Percentiles rank a stretch among this genome's conserved stretches.
phyloP scores from a whole-genome alignment of 2,113 vertebrate species.

The Psophia crepitans region DNA sequence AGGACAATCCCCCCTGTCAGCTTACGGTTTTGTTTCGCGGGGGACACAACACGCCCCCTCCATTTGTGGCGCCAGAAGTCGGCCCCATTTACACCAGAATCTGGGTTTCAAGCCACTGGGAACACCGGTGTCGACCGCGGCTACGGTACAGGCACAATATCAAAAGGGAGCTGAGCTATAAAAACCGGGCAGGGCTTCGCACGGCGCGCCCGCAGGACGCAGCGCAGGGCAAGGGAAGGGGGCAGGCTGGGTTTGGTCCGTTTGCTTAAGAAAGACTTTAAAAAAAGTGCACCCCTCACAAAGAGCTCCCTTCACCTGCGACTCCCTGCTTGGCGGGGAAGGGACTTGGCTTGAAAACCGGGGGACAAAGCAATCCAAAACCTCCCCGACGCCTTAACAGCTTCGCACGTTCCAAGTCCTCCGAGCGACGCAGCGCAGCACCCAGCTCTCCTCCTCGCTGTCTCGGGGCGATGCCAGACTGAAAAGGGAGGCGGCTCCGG shows the following conservation, averaged over 20 bases:
- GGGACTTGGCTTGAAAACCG: background rate
- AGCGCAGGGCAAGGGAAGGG: background rate
- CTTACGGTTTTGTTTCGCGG: background rate
- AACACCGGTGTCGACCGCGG: background rate
- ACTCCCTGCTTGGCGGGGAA: background rate
- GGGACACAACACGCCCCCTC: accelerated
- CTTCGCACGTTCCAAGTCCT: background rate
- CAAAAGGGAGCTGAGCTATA: background rate
- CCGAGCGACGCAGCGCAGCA: background rate
- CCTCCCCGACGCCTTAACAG: background rate
- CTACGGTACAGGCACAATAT: background rate
- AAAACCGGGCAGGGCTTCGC: background rate
- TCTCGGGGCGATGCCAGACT: background rate
- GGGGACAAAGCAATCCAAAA: background rate
- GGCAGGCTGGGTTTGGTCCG: background rate
- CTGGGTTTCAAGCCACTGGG: accelerated
- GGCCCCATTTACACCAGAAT: accelerated
- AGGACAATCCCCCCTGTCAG: background rate
- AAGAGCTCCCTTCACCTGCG: background rate
- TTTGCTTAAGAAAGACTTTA: background rate
- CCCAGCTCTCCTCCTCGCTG: background rate
- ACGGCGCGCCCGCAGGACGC: background rate
- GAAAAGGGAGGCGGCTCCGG: background rate
- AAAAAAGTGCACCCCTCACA: background rate
- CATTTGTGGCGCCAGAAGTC: background rate